phyloP scores from a whole-genome alignment of 2,888 invertebrate species.

The Orthosia gracilis region DNA sequence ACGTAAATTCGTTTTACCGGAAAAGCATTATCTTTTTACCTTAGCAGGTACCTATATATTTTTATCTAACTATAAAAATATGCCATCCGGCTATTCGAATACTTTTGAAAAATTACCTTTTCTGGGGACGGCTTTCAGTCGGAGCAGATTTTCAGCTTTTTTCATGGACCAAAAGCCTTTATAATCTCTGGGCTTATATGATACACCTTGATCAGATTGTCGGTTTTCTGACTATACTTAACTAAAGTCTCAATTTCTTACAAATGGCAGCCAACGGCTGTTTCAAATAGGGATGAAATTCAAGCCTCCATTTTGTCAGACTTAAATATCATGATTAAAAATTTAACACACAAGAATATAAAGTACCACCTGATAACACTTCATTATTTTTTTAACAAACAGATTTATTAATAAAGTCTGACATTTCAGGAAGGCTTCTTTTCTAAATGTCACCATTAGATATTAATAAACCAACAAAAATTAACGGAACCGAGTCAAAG shows the following conservation, averaged over 20 bases:
- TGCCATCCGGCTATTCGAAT: too few species aligned
- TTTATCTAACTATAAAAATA: too few species aligned
- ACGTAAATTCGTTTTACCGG: background rate
- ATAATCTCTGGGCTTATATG: too few species aligned
- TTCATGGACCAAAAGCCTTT: too few species aligned
- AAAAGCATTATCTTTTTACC: background rate
- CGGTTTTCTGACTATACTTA: too few species aligned
- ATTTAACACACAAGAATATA: background rate
- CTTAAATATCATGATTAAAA: background rate
- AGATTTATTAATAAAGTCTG: constrained; percentile 4
- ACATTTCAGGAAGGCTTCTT: constrained; percentile 17
- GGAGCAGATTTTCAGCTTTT: too few species aligned
- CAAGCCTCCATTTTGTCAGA: background rate
- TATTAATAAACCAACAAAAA: constrained; percentile 26
- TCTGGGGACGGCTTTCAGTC: too few species aligned
- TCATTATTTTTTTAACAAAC: constrained; percentile 1
- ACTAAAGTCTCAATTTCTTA: too few species aligned
- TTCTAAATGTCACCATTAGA: constrained; percentile 13
- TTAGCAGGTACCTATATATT: background rate
- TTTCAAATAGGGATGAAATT: too few species aligned
- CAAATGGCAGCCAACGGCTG: too few species aligned
- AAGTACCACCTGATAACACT: background rate
- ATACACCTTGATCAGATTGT: too few species aligned
- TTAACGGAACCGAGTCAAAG: constrained; percentile 9
- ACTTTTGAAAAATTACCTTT: too few species aligned